Evolutionary conservation across 1,140 invertebrate species (phyloP), one percentile per base, ranked within the genome.

Genomic region (Macrosteles quadrilineatus): DNA sequence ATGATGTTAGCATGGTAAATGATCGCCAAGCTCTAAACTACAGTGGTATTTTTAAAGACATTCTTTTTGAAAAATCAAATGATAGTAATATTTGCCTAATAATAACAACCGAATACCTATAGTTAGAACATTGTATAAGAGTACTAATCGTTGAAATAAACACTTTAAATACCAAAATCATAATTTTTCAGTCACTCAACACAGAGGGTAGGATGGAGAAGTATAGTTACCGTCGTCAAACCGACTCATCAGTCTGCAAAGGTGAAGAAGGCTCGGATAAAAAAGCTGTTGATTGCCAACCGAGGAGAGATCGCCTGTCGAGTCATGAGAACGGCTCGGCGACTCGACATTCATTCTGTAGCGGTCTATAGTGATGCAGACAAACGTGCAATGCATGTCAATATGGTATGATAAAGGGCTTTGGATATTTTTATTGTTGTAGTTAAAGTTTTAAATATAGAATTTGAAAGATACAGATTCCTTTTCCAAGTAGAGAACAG

Each of bases 221-320:
- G 6, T 50, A 50, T 50, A 9, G 47, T 50, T 6, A 50, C 47
- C n/a, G 47, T 23, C 3, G 17, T 23, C 6, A 6, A 50, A 50
- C 47, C 47, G 6, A 50, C 17, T 4, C 47, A n/a, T 19, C 17
- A 50, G 21, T 19, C 6, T n/a, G 17, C 6, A 6, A 25, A 4
- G 11, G 67, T 69, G 4, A 57, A 32, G n/a, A 55, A 40, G 32
- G 31, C 27, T 14, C 30, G 68, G 73, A 90, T 93, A 36, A 85
- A 85, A 53, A 93, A 93, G 83, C 83, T 98, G 27, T 78, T 99
- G 9, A 96, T 99, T 74, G 96, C 97, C 17, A 99, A 99, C 81
- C 84, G 97, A 75, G 98, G 98, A 21, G 98, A 99, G 83, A 99
- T 99, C 81, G 97, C 97, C 57, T 98, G 96, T 78, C 85, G 98